phyloP scores from a whole-genome alignment of 1,140 invertebrate species.

The Cyrtorhinus lividipennis region DNA sequence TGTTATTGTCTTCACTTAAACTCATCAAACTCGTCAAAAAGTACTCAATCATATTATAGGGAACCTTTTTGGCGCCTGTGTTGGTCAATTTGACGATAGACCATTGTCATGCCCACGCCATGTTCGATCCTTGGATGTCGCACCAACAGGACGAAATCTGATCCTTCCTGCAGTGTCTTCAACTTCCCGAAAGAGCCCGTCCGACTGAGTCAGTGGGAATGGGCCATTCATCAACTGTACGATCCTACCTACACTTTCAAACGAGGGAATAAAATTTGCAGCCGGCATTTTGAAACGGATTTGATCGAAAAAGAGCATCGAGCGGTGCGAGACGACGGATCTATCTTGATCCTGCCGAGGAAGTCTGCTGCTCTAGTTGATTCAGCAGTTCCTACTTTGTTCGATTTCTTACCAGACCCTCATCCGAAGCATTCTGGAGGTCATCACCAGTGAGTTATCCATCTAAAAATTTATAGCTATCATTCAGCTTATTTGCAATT shows the following conservation, averaged over 20 bases:
- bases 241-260: not conserved
- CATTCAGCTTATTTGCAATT: no score
- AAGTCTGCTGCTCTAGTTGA: not conserved
- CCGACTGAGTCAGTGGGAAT: not conserved
- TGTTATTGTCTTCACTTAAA: no score
- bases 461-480: no score
- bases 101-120: not conserved
- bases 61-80: no score
- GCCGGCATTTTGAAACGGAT: not conserved
- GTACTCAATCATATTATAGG: no score
- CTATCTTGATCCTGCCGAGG: not conserved
- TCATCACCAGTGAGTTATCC: not conserved
- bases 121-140: not conserved
- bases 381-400: not conserved
- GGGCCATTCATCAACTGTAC: not conserved
- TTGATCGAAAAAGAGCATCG: not conserved
- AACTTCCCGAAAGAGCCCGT: not conserved
- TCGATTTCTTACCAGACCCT: not conserved
- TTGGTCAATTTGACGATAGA: no score
- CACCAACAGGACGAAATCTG: not conserved
- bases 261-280: not conserved
- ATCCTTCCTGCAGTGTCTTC: not conserved
- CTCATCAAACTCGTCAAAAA: no score
- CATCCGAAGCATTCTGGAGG: not conserved
- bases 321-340: not conserved